Conservation (phyloP, 2,113 vertebrate genomes). For the Oncorhynchus nerka region DNA sequence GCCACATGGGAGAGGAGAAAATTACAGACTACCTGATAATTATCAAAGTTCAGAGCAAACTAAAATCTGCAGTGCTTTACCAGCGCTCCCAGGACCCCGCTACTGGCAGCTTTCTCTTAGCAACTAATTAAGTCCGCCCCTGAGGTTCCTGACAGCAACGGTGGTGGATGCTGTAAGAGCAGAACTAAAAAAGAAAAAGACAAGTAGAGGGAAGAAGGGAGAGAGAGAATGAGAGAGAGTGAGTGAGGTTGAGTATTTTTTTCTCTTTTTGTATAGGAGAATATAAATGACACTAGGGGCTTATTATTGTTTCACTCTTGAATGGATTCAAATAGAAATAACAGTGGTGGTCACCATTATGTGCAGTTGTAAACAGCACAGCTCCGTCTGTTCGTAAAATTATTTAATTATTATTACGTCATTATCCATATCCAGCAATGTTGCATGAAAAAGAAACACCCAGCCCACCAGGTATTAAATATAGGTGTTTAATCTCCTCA, state of each 20-base stretch:
- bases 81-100: slow-evolving; percentile 62
- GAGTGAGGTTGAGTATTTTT: slow-evolving; percentile 30
- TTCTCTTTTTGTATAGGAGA: slow-evolving; percentile 55
- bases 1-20: slow-evolving; percentile 72
- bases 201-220: slow-evolving; percentile 27
- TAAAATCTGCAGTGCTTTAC: slow-evolving; percentile 66
- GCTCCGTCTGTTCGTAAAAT: slow-evolving; percentile 72
- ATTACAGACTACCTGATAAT: slow-evolving; percentile 83
- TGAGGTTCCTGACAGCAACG: slow-evolving; percentile 72
- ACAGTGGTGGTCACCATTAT: slow-evolving; percentile 71
- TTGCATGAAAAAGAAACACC: slow-evolving; percentile 68
- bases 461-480: slow-evolving; percentile 66
- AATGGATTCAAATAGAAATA: slow-evolving; percentile 76
- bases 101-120: slow-evolving; percentile 76
- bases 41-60: slow-evolving; percentile 80
- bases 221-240: slow-evolving; percentile 3
- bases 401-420: slow-evolving; percentile 79
- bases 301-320: slow-evolving; percentile 79
- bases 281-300: slow-evolving; percentile 76
- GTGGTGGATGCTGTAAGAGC: slow-evolving; percentile 76
- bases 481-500: slow-evolving; percentile 67
- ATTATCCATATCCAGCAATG: slow-evolving; percentile 74
- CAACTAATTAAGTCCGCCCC: slow-evolving; percentile 82
- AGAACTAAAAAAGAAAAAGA: slow-evolving; percentile 67
- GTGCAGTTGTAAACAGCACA: slow-evolving; percentile 58